Base-by-base conservation (phyloP, 23 tunicate genomes). In the Ascidia mentula region DNA sequence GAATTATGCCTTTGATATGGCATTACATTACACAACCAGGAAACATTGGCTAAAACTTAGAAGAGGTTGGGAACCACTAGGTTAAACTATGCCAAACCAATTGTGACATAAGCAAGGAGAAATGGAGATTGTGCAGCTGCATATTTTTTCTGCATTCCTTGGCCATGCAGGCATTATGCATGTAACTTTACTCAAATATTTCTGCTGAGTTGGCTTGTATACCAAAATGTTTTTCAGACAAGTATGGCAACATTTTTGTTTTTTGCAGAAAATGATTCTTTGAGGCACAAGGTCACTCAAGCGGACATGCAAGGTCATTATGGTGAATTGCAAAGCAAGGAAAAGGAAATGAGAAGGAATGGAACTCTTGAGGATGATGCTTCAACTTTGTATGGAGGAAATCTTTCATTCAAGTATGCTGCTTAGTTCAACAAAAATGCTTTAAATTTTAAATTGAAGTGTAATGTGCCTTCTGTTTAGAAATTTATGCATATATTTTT, bases 311-410 rank as follows among this genome's bases (percentile, higher is more conserved):
- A 75, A 32, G 87, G 76, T 9, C 31, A 75, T 46, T 76, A 59
- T 59, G 32, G 18, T 6, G 69, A 40, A 9, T 40, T 76, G 39
- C 53, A 83, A 65, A 83, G 65, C 38, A 75, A 76, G 39, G 87
- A 83, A 75, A 75, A 40, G 59, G 69, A 76, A 31, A 32, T 83
- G 80, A 40, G 87, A 75, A 83, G 76, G 69, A 75, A 37, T 38
- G 87, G 65, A 33, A 34, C 38, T 22, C 36, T 83, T 40, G 81
- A 61, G 40, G 32, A 61, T 53, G 76, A 76, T 46, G 60, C 61
- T 36, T 9, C 31, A 5, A 60, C 40, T 72, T 32, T 83, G 24
- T 76, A 75, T 65, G 87, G 87, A 38, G 37, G 38, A 32, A 34
- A 70, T 70, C 39, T 70, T 3, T 34, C 74, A 70, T 70, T 30